Conservation (phyloP, 2,113 vertebrate species). For the Proteles cristata region DNA sequence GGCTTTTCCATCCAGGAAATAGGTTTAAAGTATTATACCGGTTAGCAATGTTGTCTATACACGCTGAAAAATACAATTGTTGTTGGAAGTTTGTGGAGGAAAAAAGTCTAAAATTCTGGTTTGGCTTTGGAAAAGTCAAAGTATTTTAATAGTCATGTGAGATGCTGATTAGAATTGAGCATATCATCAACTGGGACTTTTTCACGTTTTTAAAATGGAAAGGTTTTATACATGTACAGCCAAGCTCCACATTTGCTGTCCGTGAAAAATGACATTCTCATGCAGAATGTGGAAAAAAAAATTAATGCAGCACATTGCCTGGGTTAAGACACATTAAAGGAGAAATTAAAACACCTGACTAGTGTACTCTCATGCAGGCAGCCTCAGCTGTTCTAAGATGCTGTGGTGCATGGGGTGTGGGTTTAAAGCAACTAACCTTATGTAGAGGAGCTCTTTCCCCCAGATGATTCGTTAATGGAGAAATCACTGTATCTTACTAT, state of each 20-base stretch:
- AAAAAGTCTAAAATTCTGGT: neutral
- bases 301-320: neutral
- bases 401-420: accelerated
- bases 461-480: conserved; percentile 31
- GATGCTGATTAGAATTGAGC: neutral
- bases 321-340: neutral
- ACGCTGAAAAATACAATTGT: neutral
- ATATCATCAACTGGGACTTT: neutral
- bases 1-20: neutral
- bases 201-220: conserved; percentile 29
- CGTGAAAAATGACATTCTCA: neutral
- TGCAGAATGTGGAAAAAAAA: neutral
- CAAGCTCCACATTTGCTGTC: neutral
- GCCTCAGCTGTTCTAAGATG: neutral
- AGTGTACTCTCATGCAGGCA: neutral
- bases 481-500: neutral
- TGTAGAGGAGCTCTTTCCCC: neutral
- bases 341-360: neutral
- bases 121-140: neutral
- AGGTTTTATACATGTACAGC: neutral
- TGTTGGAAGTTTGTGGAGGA: neutral
- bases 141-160: neutral
- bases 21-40: neutral
- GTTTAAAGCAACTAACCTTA: neutral
- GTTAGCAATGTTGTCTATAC: neutral